Percentiles rank a stretch among this genome's conserved stretches.
Evolutionary conservation across 2,888 invertebrate species (phyloP).

Genomic region (Drosophila phalerata): DNA sequence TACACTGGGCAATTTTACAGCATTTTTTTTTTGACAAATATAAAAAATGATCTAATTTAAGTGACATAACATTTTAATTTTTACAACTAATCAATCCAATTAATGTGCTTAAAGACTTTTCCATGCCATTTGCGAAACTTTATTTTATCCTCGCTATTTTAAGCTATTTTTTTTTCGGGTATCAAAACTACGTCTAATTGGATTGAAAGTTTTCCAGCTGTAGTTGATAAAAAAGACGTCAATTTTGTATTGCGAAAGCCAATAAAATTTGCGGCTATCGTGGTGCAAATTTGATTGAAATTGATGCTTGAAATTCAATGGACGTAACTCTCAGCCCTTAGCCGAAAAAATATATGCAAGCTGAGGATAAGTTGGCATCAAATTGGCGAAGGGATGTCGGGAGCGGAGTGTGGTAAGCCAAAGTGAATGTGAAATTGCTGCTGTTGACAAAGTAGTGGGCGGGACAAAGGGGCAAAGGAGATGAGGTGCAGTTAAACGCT

Average conservation of each 20-base stretch:
- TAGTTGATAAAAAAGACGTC: constrained; percentile 32
- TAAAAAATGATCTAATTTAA: background rate
- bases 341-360: constrained; percentile 33
- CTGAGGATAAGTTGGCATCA: background rate
- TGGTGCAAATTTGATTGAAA: constrained; percentile 63
- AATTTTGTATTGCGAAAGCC: constrained; percentile 44
- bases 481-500: constrained; percentile 30
- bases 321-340: constrained; percentile 26
- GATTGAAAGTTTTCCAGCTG: constrained; percentile 54
- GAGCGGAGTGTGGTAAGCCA: constrained; percentile 20
- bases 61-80: background rate
- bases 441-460: constrained; percentile 44
- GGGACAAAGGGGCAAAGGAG: background rate
- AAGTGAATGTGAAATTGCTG: constrained; percentile 49
- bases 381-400: background rate
- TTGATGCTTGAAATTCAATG: constrained; percentile 64
- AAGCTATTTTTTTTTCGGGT: constrained; percentile 1
- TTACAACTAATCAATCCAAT: background rate
- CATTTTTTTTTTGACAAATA: background rate
- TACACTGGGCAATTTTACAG: background rate
- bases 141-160: background rate
- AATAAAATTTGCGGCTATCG: constrained; percentile 53
- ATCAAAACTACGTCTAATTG: constrained; percentile 37
- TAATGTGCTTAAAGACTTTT: background rate
- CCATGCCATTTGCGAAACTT: background rate